Conservation (phyloP, 2,797 vertebrate genomes). For the Channa striata region DNA sequence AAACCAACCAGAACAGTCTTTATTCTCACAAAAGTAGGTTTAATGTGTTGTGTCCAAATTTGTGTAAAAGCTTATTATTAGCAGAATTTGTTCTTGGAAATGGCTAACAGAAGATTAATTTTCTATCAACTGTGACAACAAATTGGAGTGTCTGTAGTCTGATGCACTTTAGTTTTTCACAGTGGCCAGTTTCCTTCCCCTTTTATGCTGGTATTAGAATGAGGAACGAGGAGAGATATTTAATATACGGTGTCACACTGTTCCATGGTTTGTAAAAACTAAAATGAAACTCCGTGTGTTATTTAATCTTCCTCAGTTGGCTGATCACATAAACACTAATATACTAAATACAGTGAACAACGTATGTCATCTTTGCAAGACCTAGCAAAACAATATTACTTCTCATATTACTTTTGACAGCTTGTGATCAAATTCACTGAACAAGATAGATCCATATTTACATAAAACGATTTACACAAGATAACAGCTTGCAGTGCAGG, state of each 20-base stretch:
- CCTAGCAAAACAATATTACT: neutral
- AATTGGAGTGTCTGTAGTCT: neutral
- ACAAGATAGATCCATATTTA: neutral
- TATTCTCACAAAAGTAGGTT: no score
- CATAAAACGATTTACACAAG: conserved; percentile 8
- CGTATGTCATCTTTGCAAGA: neutral
- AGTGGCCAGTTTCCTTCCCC: no score
- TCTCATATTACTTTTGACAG: neutral
- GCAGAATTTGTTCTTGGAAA: no score
- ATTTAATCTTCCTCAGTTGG: neutral
- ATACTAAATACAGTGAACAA: conserved; percentile 3
- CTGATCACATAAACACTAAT: neutral
- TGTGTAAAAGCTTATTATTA: no score
- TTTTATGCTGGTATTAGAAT: no score
- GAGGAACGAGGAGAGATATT: neutral
- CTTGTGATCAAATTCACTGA: neutral
- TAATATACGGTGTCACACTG: neutral
- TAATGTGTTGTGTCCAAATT: no score
- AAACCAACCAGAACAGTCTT: no score
- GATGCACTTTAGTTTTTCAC: neutral
- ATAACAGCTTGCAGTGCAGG: conserved; percentile 7
- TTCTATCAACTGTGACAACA: no score
- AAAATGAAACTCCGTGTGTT: neutral
- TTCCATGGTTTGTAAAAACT: neutral
- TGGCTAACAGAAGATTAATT: no score